Base-by-base conservation (phyloP, 92 coral and sea anemone genomes). In the Parazoanthus swiftii region DNA sequence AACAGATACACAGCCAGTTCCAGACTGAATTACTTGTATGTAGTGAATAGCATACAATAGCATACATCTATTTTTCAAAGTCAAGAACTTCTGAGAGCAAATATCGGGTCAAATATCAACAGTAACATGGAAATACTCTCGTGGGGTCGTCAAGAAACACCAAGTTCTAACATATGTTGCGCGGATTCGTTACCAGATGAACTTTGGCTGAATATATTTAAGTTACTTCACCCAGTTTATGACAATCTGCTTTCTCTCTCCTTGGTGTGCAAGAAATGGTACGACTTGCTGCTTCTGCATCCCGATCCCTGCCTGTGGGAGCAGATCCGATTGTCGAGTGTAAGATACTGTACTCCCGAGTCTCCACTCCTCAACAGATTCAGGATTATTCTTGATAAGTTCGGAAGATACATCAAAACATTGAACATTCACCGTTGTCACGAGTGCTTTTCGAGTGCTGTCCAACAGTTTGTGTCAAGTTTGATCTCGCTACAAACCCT, bases 241-340 rank as follows among this genome's bases (percentile, higher is more conserved):
- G 94, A 95, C 20, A 92, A 95, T 74, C 79, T 95, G 14, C 90
- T 93, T 46, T 46, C 89, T 20, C 51, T 95, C 10, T 85, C 96
- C 5, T 72, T 84, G 36, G 96, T 95, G 50, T 95, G 98, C 74
- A 91, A 90, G 90, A 91, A 88, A 77, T 95, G 98, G 98, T 87
- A 90, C 86, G 80, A 43, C 8, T 78, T 95, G 15, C 92, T 95
- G 18, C 33, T 85, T 25, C 50, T 73, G 5, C 89, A 93, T 33
- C 94, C 98, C 21, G 96, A 93, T 82, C 96, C 98, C 36, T 73
- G 85, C 54, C 89, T 95, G 18, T 95, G 98, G 98, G 96, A 93
- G 74, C 71, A 89, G 20, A 76, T 95, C 43, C 91, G 82, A 46
- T 15, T 95, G n/a, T 48, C 84, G 59, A 95, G 89, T 90, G 54